A percentile compares a stretch with the other conserved stretches of the same genome.
Evolutionary conservation across 2,113 vertebrate species (phyloP).

Genomic region (Cebus imitator): DNA sequence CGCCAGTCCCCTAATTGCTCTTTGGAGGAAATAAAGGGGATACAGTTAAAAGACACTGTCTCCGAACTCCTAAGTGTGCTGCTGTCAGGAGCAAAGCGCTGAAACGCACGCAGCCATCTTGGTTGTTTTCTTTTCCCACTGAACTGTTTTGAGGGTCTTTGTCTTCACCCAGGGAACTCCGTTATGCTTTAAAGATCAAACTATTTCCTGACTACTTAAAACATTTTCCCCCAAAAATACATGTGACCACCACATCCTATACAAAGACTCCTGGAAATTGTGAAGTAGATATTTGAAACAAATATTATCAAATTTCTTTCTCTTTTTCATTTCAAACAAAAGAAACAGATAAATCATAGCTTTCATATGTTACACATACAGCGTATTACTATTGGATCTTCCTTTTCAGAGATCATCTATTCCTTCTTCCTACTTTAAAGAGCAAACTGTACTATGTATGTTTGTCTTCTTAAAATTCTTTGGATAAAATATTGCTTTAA

Average conservation of each 20-base stretch:
- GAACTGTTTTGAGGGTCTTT: neutral
- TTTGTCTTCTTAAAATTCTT: constrained; percentile 14
- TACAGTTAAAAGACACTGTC: constrained; percentile 59
- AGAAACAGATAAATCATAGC: neutral
- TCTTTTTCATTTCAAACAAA: neutral
- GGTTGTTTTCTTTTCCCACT: neutral
- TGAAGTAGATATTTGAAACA: neutral
- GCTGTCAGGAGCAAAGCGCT: constrained; percentile 20
- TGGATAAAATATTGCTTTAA: neutral
- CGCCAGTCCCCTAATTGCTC: constrained; percentile 38
- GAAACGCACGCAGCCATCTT: neutral
- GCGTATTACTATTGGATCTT: neutral
- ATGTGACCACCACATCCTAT: neutral
- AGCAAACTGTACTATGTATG: neutral
- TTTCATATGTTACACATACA: neutral
- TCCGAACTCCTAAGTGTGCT: constrained; percentile 30
- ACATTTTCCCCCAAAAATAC: neutral
- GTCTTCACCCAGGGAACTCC: neutral
- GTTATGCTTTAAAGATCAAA: constrained; percentile 8
- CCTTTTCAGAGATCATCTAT: neutral
- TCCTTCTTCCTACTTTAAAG: neutral
- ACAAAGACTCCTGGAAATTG: neutral
- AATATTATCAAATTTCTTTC: neutral
- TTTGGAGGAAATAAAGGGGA: constrained; percentile 63
- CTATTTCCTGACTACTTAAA: neutral